A percentile compares a stretch with the other conserved stretches of the same genome.
These are phyloP conservation scores for Creontiades dilutus DNA, from an alignment of 2,888 invertebrate species.

Conservation along the genomic window DNA sequence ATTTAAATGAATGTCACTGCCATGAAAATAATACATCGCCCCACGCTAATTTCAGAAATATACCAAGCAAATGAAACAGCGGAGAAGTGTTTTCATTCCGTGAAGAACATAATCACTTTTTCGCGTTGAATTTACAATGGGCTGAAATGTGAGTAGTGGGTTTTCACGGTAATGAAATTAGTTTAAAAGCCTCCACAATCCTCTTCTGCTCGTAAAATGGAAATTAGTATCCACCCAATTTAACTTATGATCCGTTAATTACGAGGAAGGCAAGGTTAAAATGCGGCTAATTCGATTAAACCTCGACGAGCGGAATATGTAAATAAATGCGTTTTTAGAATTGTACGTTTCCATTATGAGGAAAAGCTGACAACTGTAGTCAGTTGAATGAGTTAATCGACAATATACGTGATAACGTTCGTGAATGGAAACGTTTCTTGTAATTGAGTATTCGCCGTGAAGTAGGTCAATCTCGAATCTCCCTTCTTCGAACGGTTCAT, in stretches of 20 bases:
- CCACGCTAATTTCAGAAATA: background rate
- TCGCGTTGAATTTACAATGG: conserved; percentile 7
- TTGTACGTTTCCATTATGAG: conserved; percentile 30
- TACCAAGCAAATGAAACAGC: background rate
- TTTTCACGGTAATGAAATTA: conserved; percentile 55
- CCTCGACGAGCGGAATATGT: background rate
- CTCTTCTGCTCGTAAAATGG: conserved; percentile 3
- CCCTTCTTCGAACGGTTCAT: too few species aligned
- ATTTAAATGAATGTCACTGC: too few species aligned
- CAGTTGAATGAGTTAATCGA: too few species aligned
- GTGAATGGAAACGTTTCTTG: background rate
- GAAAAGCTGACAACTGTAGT: background rate
- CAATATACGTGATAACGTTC: too few species aligned
- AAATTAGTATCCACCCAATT: conserved; percentile 57
- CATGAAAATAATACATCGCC: too few species aligned
- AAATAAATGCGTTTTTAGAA: conserved; percentile 45
- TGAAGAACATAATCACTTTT: background rate
- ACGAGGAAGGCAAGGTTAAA: background rate
- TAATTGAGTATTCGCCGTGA: background rate
- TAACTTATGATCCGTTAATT: conserved; percentile 24
- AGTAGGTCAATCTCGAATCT: background rate
- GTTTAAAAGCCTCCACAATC: conserved; percentile 50
- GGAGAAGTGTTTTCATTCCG: background rate
- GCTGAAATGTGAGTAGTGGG: background rate
- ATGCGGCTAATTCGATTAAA: conserved; percentile 43